Evolutionary conservation across 2,113 vertebrate genomes (phyloP), one percentile per base, ranked within the genome.

Genomic region (Anoplopoma fimbria): DNA sequence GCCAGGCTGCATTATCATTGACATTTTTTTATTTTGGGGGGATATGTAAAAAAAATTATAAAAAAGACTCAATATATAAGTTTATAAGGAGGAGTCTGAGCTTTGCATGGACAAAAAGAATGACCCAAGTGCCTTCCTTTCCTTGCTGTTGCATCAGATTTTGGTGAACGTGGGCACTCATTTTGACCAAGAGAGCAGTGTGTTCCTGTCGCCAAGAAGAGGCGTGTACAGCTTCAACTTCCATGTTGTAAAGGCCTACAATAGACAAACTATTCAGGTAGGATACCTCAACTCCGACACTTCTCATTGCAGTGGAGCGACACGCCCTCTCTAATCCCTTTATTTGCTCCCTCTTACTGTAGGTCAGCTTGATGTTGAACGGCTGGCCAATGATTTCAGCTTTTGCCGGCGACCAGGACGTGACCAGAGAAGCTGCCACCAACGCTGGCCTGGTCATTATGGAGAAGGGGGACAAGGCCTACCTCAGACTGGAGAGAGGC

Each of bases 161-260:
- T 90, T 97, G 89, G 97, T 97, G 67, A 97, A 97, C 0, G 96
- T 97, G 29, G 97, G 96, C 0, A 89, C 90, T 57, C 96, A 96
- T 87, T 97, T 97, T 91, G 96, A 97, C 89, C 95, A 96, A 64
- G 94, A 96, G 75, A 96, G 95, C 2, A 96, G 97, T 38, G 93
- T 96, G 72, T 97, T 97, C 38, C 90, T 97, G 63, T 96, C 97
- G 36, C 97, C 97, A 3, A 93, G 96, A 49, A 92, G 95, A 82
- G 97, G 97, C 0, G 96, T 97, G 77, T 97, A 97, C 92, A 97
- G 96, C 78, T 97, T 97, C 93, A 96, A 96, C 77, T 97, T 97
- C 91, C 96, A 97, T 29, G 96, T 97, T 33, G 97, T 97, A 19
- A 97, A 97, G 84, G 96, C 96, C 53, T 97, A 97, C 92, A 97